These are phyloP conservation scores for Sula dactylatra DNA, from an alignment of 2,113 vertebrate species.

Conservation along the genomic window DNA sequence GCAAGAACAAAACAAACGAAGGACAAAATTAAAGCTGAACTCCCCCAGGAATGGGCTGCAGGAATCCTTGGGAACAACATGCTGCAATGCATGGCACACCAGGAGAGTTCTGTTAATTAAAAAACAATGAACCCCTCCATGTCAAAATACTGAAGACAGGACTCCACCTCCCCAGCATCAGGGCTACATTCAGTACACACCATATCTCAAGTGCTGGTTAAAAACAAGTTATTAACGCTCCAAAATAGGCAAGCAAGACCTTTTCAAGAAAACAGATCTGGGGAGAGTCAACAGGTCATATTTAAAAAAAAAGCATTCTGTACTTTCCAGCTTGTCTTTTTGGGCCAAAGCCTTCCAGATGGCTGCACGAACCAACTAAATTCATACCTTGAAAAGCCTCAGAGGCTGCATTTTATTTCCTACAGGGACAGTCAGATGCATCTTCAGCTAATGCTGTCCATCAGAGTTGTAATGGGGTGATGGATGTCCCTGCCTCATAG, in stretches of 20 bases:
- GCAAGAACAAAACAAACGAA: neutral
- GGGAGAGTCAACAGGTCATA: neutral
- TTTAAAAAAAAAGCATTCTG: neutral
- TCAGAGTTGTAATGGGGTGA: neutral
- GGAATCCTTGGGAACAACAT: neutral
- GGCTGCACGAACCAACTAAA: neutral
- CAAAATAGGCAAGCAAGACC: neutral
- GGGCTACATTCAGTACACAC: neutral
- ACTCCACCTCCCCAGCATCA: neutral
- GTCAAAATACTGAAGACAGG: neutral
- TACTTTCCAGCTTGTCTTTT: neutral
- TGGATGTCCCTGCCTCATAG: too few species aligned
- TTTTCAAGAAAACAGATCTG: neutral
- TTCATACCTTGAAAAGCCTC: neutral
- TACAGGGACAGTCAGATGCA: neutral
- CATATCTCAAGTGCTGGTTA: neutral
- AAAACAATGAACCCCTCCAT: neutral
- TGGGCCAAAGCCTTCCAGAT: neutral
- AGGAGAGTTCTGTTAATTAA: neutral
- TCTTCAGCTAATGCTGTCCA: neutral
- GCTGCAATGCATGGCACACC: accelerated
- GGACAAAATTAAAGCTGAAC: neutral
- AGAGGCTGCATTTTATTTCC: neutral
- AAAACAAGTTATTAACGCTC: neutral
- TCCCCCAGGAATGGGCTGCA: neutral